These are phyloP conservation scores for Solea solea DNA, from an alignment of 2,113 vertebrate species.

Conservation along the genomic window DNA sequence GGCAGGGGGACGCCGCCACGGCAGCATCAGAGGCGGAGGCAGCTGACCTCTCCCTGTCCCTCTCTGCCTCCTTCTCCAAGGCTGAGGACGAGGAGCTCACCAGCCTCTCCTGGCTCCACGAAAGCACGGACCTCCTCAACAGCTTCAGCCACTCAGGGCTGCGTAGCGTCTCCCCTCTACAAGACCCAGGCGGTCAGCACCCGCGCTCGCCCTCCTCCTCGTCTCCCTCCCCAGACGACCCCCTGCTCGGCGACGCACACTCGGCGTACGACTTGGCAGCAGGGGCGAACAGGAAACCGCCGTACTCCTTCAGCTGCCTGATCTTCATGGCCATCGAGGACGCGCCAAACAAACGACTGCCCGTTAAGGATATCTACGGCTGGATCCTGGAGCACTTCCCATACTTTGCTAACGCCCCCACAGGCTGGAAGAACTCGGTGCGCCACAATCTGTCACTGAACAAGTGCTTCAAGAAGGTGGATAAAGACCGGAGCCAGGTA, in stretches of 20 bases:
- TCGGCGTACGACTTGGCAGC: conserved; percentile 88
- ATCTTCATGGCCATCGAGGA: conserved; percentile 99
- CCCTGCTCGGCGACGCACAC: conserved; percentile 70
- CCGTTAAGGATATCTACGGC: conserved; percentile 98
- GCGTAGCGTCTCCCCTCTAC: conserved; percentile 93
- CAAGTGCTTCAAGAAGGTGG: conserved; percentile 99
- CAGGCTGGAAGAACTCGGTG: conserved; percentile 99
- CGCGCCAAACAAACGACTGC: conserved; percentile 94
- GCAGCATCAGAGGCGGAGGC: conserved; percentile 89
- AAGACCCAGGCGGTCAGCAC: conserved; percentile 90
- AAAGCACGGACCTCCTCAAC: conserved; percentile 96
- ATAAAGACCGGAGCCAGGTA: conserved; percentile 99
- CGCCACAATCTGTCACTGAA: conserved; percentile 97
- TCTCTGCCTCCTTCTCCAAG: conserved; percentile 87
- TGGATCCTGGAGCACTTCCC: conserved; percentile 99
- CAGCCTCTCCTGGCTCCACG: conserved; percentile 98
- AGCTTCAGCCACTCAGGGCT: conserved; percentile 96
- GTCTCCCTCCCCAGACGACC: conserved; percentile 76
- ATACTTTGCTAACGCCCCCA: conserved; percentile 96
- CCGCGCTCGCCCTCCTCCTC: conserved; percentile 86
- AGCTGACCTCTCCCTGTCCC: conserved; percentile 91
- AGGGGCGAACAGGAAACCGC: conserved; percentile 95
- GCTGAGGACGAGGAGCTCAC: conserved; percentile 94
- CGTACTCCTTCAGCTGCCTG: conserved; percentile 99
- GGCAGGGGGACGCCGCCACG: conserved; percentile 76